phyloP scores from a whole-genome alignment of 2,113 vertebrate genomes.

The Lycaon pictus region DNA sequence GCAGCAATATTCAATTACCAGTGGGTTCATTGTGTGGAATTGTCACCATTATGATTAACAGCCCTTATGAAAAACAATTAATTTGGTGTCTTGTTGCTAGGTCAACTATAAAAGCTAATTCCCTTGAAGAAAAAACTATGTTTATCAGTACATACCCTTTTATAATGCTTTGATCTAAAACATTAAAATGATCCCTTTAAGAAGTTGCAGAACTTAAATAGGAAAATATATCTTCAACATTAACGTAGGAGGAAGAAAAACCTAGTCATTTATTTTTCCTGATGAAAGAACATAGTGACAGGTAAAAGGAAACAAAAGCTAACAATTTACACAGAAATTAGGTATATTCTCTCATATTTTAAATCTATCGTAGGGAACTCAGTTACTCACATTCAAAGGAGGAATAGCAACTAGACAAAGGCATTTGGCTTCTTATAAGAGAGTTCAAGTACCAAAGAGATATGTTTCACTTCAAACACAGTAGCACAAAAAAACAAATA shows the following conservation, averaged over 20 bases:
- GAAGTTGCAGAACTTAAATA: constrained; percentile 46
- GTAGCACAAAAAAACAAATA: constrained; percentile 27
- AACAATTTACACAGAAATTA: constrained; percentile 46
- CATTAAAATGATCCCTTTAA: background rate
- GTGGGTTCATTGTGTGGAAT: constrained; percentile 79
- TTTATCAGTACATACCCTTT: constrained; percentile 79
- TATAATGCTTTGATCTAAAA: constrained; percentile 79
- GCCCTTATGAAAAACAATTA: constrained; percentile 87
- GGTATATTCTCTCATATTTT: constrained; percentile 47
- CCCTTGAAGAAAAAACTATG: constrained; percentile 77
- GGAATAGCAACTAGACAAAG: constrained; percentile 37
- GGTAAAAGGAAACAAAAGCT: constrained; percentile 42
- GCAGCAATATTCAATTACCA: constrained; percentile 85
- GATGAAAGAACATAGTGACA: constrained; percentile 18
- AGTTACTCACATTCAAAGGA: background rate
- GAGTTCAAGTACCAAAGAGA: constrained; percentile 67
- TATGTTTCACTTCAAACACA: constrained; percentile 38
- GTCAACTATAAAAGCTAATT: constrained; percentile 88
- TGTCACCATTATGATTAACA: constrained; percentile 88
- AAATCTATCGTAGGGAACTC: constrained; percentile 24
- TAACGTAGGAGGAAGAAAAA: background rate
- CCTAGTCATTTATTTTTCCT: background rate
- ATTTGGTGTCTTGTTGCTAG: constrained; percentile 85
- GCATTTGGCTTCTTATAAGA: background rate
- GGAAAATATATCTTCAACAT: constrained; percentile 21